A percentile compares a stretch with the other conserved stretches of the same genome.
phyloP scores from a whole-genome alignment of 1,140 invertebrate genomes.

The Drosophila biarmipes region DNA sequence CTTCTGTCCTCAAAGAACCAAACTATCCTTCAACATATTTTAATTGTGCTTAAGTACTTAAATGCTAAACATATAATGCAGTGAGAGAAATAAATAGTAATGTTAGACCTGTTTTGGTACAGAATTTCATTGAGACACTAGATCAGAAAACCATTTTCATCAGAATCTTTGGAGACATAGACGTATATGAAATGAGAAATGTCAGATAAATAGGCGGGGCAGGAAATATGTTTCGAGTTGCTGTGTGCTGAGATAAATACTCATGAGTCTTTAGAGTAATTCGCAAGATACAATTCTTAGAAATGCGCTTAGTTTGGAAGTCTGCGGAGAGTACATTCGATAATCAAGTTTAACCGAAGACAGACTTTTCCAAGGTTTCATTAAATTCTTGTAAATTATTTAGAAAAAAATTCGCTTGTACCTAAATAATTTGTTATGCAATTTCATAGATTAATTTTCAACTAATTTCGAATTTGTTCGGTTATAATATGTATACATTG shows the following conservation, averaged over 20 bases:
- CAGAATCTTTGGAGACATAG: conserved; percentile 12
- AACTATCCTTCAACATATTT: conserved; percentile 18
- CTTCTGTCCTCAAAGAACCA: conserved; percentile 4
- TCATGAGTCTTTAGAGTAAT: conserved; percentile 33
- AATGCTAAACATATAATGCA: conserved; percentile 24
- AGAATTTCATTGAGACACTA: conserved; percentile 27
- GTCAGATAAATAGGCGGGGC: conserved; percentile 37
- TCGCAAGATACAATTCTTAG: conserved; percentile 23
- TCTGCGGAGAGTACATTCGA: conserved; percentile 9
- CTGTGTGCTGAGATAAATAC: conserved; percentile 15
- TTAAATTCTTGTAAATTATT: conserved; percentile 3
- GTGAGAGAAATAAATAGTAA: conserved; percentile 31
- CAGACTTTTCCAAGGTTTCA: conserved; percentile 3
- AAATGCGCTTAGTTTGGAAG: conserved; percentile 34
- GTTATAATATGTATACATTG: conserved; percentile 12
- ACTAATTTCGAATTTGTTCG: conserved; percentile 15
- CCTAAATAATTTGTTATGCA: conserved; percentile 8
- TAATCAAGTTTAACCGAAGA: conserved; percentile 21
- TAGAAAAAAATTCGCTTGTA: conserved; percentile 2
- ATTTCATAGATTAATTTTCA: not conserved
- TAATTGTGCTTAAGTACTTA: conserved; percentile 44
- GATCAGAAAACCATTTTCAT: conserved; percentile 10
- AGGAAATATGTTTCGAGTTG: conserved; percentile 12
- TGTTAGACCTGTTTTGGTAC: conserved; percentile 32
- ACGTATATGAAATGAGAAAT: conserved; percentile 27